Base-by-base conservation (phyloP, 2,113 vertebrate genomes). In the Albula glossodonta region DNA sequence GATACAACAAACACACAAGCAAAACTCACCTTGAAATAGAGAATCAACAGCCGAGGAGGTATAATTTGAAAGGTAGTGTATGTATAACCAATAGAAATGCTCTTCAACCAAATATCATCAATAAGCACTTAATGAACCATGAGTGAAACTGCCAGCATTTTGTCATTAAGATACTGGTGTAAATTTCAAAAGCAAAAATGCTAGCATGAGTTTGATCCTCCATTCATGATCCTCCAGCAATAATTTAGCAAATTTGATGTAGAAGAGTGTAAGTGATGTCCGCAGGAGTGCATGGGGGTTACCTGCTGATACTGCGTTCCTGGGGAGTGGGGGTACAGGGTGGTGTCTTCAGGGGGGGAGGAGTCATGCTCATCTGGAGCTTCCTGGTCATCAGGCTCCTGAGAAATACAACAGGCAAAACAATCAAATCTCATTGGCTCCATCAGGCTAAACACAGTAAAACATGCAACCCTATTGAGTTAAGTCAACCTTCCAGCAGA, bases 341-440 rank as follows among this genome's bases (percentile, higher is more conserved):
- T 97, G 8, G 97, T 98, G 95, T 99, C 98, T 95, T 99, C 98
- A 81, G 98, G 98, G 85, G 98, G 98, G 92, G 98, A 98, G n/a
- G 98, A 97, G 87, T 99, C 98, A 92, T 99, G 98, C 93, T 99
- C 98, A 90, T 99, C 98, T 48, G 97, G 97, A 86, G 97, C 97
- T 94, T 99, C 98, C 93, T 98, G 98, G 94, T 99, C 98, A 91
- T 99, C 98, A 60, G 97, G 97, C 94, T 99, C 98, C 98, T 99
- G 25, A 88, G 90, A 91, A 88, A 94, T 56, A 25, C 31, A 49
- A 56, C 41, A 22, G 56, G 9, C 4, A 31, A 66, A 74, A n/a
- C 70, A 31, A 31, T 74, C 7, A 74, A 41, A 31, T 74, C 70
- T 25, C n/a, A 5, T 74, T 51, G 70, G n/a, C 70, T 74, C 70